A percentile compares a stretch with the other conserved stretches of the same genome.
Evolutionary conservation across 37 sponge, comb jelly and placozoan genomes (phyloP).

Genomic region (Lycopodina hypogea): DNA sequence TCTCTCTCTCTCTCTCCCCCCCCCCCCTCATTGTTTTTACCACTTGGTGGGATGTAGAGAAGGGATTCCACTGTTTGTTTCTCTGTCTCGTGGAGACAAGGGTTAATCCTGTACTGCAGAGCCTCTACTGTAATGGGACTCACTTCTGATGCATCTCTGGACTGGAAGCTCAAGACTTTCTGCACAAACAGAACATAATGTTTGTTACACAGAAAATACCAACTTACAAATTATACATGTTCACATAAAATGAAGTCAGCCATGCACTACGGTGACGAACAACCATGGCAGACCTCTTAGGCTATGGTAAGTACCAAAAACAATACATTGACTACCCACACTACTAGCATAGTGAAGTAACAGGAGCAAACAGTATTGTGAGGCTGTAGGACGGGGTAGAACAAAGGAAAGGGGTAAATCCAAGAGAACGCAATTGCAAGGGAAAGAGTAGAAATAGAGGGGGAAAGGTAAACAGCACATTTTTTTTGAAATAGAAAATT

Average conservation of each 20-base stretch:
- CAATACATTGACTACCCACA: too few relatives aligned
- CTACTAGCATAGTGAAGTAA: too few relatives aligned
- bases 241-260: neutral
- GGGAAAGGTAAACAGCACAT: neutral
- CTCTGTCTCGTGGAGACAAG: conserved; percentile 55
- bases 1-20: neutral
- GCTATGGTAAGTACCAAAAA: too few relatives aligned
- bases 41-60: conserved; percentile 64
- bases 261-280: too few relatives aligned
- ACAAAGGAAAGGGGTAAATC: too few relatives aligned
- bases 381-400: too few relatives aligned
- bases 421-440: neutral
- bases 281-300: too few relatives aligned
- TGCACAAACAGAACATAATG: conserved; percentile 10
- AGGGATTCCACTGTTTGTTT: conserved; percentile 70
- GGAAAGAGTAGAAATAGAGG: conserved; percentile 30
- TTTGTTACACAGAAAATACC: neutral
- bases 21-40: conserved; percentile 13
- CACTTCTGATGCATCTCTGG: conserved; percentile 40
- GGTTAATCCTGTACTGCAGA: conserved; percentile 71
- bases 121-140: conserved; percentile 45
- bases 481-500: neutral
- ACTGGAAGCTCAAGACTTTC: conserved; percentile 47
- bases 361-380: too few relatives aligned
- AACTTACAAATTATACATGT: neutral